Base-by-base conservation (phyloP, 2,113 vertebrate genomes). In the Sinocyclocheilus grahami region DNA sequence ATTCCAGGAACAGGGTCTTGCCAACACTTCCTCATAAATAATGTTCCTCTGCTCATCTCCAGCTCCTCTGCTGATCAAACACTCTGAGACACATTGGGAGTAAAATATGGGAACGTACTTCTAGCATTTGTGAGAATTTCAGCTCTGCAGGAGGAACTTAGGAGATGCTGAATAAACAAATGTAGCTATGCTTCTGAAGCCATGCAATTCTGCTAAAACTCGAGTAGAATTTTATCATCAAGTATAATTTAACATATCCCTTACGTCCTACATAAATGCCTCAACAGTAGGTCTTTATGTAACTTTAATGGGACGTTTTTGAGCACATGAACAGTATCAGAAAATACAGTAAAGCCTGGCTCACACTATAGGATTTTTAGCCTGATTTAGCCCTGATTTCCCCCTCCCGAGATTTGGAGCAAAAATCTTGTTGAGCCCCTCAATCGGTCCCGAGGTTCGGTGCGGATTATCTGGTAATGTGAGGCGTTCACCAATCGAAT, bases 21-120 rank as follows among this genome's bases (percentile, higher is more conserved):
- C 63, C 81, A 84, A 87, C 85, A 55, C n/a, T 51, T 22, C 3
- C 55, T 85, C 69, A 84, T 89, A 86, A 87, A 77, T 85, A 75
- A 86, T 79, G 71, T 46, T 82, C 37, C 53, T 51, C 80, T 88
- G 65, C 82, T 86, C 85, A 83, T 65, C 62, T 87, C 78, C 9
- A 51, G 58, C 78, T 62, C 48, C 27, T 55, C 63, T 82, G 84
- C 86, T 84, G 82, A 88, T 88, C 88, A 88, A 89, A 84, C 33
- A 33, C 39, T 53, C 65, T 53, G 27, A 46, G 55, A 58, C 69
- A 71, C 33, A 24, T n/a, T 9, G 51, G 58, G 83, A 83, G 58
- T 37, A 75, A 72, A 58, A 86, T 27, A 78, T 11, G 62, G 22
- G 53, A 27, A 86, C 4, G 16, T 62, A 37, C 16, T 39, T 39